Evolutionary conservation across 2,888 invertebrate genomes (phyloP).

Genomic region (Myopa testacea): DNA sequence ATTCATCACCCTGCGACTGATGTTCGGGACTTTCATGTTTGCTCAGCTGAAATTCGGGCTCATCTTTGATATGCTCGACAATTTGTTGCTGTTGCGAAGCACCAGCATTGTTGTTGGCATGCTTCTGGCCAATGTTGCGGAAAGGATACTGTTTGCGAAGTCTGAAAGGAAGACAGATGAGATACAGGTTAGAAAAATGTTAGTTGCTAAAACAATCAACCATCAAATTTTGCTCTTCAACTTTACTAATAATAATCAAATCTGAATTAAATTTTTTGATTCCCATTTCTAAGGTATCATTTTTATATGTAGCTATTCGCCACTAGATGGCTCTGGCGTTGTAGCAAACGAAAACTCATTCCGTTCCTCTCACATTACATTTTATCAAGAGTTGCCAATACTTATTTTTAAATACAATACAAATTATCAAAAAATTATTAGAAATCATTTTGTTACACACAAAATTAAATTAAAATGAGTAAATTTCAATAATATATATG

Average conservation of each 20-base stretch:
- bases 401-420: no score
- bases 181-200: no score
- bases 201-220: no score
- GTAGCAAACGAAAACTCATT: neutral
- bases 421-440: no score
- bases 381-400: no score
- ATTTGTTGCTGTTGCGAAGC: slow-evolving; percentile 46
- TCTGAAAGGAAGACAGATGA: slow-evolving; percentile 48
- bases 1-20: slow-evolving; percentile 58
- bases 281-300: no score
- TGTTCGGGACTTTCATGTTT: slow-evolving; percentile 58
- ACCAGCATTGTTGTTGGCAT: slow-evolving; percentile 12
- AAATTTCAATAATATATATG: no score
- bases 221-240: no score
- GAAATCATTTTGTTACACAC: no score
- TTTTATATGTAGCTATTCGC: neutral
- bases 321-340: neutral
- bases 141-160: slow-evolving; percentile 66
- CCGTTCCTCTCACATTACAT: slow-evolving; percentile 8
- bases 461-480: no score
- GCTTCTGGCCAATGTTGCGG: slow-evolving; percentile 49
- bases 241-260: neutral
- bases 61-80: slow-evolving; percentile 59
- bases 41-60: slow-evolving; percentile 61
- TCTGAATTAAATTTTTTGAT: no score